Base-by-base conservation (phyloP, 2,113 vertebrate genomes). In the Sphaerodactylus townsendi region DNA sequence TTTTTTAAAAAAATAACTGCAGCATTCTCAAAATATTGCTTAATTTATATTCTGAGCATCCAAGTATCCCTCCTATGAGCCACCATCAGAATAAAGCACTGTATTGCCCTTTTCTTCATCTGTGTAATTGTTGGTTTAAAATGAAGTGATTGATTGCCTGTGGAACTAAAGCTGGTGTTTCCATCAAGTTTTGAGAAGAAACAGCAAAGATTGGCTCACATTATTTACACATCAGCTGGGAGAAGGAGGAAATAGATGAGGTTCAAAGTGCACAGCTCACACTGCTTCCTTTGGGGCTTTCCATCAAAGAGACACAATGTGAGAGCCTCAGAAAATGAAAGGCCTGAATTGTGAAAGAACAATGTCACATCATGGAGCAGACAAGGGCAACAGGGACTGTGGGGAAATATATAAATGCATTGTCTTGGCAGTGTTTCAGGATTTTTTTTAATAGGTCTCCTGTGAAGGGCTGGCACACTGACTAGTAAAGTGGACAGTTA, bases 221-320 rank as follows among this genome's bases (percentile, higher is more conserved):
- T 84, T 93, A 85, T 89, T 88, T 87, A 73, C 71, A 39, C 79
- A 87, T 70, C 56, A 89, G 66, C 85, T 59, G 56, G 56, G 76
- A 89, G 85, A 84, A 81, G 80, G 92, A 94, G 95, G 94, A 95
- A 94, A 87, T 79, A 15, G 25, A 65, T 21, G 8, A 13, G 89
- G 84, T 92, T 93, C 85, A 92, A 84, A 95, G 93, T 91, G 90
- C 91, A 93, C 71, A 6, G 83, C 82, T 93, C 93, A 95, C 94
- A 92, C 90, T 89, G 90, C 91, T 95, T 95, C 92, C 93, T 93
- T 76, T 83, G 88, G 86, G 81, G 84, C 88, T 92, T 88, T 94
- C 89, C 64, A 56, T 25, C 64, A 5, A 37, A 74, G 35, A 83
- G 56, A 82, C 93, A 92, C 93, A 95, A 94, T 92, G 91, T 56